Percentiles rank a stretch among this genome's conserved stretches.
Conservation (phyloP, 2,113 vertebrate genomes). For the Aptenodytes patagonicus region DNA sequence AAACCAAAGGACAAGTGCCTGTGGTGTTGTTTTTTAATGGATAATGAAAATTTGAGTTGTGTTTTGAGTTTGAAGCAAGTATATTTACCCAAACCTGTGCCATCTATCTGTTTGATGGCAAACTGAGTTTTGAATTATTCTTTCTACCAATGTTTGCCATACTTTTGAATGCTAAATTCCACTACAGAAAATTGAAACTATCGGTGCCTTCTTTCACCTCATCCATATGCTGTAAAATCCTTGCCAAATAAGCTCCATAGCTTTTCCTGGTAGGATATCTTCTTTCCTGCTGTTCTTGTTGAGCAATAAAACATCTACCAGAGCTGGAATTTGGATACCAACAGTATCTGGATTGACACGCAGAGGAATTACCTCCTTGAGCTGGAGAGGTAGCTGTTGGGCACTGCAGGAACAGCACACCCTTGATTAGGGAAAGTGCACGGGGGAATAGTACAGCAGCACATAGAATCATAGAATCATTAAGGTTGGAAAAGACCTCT, state of each 20-base stretch:
- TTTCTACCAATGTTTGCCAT: not conserved
- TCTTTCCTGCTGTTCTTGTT: not conserved
- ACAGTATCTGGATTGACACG: not conserved
- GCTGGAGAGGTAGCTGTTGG: not conserved
- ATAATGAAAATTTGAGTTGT: not conserved
- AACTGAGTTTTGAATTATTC: not conserved
- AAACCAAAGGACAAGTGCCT: not conserved
- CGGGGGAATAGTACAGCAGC: not conserved
- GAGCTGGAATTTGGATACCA: not conserved
- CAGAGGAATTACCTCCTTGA: not conserved
- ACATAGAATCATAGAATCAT: no score
- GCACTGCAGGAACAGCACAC: not conserved
- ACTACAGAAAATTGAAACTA: conserved; percentile 12
- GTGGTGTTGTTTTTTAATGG: not conserved
- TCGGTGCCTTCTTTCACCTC: not conserved
- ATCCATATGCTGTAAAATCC: not conserved
- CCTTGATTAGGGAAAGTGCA: not conserved
- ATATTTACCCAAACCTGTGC: not conserved
- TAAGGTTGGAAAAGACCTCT: no score
- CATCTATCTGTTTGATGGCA: not conserved
- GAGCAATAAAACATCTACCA: not conserved
- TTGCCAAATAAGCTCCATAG: not conserved
- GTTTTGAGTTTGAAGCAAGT: not conserved
- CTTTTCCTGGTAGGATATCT: not conserved
- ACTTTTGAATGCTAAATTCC: not conserved